These are phyloP conservation scores for Actinemys pallida DNA, from an alignment of 2,113 vertebrate species.

Conservation along the genomic window DNA sequence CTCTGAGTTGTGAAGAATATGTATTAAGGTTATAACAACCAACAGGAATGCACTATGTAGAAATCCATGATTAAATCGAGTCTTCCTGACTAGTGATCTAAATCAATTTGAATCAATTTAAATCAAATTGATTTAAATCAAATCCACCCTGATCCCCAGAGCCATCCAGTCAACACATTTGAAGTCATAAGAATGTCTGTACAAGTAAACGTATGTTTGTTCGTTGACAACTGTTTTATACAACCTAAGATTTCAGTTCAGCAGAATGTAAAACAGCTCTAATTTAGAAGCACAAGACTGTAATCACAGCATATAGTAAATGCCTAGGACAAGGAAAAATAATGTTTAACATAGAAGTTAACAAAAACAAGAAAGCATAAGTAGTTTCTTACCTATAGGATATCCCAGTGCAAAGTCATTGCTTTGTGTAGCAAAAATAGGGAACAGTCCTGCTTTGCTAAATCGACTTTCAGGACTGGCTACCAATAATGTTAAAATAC, in stretches of 20 bases:
- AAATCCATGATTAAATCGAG: too few relatives aligned
- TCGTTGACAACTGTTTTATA: background rate
- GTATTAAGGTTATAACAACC: too few relatives aligned
- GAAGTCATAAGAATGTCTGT: background rate
- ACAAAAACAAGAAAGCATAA: slow-evolving; percentile 32
- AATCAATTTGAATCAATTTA: too few relatives aligned
- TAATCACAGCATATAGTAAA: background rate
- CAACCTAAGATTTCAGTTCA: background rate
- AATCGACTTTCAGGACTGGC: slow-evolving; percentile 88
- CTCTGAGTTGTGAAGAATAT: too few relatives aligned
- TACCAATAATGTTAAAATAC: slow-evolving; percentile 90
- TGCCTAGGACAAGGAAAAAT: background rate
- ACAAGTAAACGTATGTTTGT: background rate
- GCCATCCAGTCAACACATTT: background rate
- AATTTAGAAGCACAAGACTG: background rate
- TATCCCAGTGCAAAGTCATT: slow-evolving; percentile 99
- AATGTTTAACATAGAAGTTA: slow-evolving; percentile 9
- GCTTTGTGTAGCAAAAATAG: slow-evolving; percentile 98
- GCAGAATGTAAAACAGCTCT: background rate
- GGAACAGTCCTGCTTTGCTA: slow-evolving; percentile 95
- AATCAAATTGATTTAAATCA: too few relatives aligned
- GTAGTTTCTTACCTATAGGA: slow-evolving; percentile 91
- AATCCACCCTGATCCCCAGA: background rate
- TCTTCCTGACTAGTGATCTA: too few relatives aligned
- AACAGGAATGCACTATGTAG: too few relatives aligned